phyloP scores from a whole-genome alignment of 2,797 vertebrate species.

The Micrastur ruficollis region DNA sequence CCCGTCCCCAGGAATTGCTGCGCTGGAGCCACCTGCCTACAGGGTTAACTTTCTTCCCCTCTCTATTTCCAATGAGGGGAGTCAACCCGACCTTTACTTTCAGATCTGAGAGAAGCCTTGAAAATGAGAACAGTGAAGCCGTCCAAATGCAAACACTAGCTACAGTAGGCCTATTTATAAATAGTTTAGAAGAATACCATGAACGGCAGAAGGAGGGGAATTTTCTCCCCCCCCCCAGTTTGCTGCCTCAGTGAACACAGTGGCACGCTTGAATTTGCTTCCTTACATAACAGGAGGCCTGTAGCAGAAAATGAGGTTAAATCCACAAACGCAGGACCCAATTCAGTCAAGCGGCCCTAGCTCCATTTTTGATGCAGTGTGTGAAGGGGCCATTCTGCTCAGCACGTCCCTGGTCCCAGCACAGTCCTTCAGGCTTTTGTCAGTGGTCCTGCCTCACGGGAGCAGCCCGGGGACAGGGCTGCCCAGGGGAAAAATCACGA shows the following conservation, averaged over 20 bases:
- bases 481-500: not conserved
- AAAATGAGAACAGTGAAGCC: slow-evolving; percentile 28
- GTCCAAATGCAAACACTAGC: slow-evolving; percentile 54
- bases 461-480: not conserved
- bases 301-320: slow-evolving; percentile 45
- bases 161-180: slow-evolving; percentile 59
- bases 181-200: slow-evolving; percentile 53
- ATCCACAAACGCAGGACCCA: not conserved
- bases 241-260: slow-evolving; percentile 49
- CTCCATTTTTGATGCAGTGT: not conserved
- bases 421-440: not conserved
- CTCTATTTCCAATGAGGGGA: slow-evolving; percentile 33
- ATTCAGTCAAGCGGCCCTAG: not conserved
- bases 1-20: not conserved
- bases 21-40: not conserved
- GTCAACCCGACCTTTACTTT: slow-evolving; percentile 54
- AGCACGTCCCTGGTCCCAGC: not conserved
- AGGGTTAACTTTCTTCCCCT: slow-evolving; percentile 30
- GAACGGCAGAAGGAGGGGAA: slow-evolving; percentile 23
- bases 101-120: slow-evolving; percentile 51
- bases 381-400: not conserved
- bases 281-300: slow-evolving; percentile 29
- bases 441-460: not conserved
- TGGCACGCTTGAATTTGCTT: slow-evolving; percentile 56
- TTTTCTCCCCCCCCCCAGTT: not conserved